A percentile compares a stretch with the other conserved stretches of the same genome.
Evolutionary conservation across 2,113 vertebrate genomes (phyloP).

Genomic region (Corythornis madagascariensis): DNA sequence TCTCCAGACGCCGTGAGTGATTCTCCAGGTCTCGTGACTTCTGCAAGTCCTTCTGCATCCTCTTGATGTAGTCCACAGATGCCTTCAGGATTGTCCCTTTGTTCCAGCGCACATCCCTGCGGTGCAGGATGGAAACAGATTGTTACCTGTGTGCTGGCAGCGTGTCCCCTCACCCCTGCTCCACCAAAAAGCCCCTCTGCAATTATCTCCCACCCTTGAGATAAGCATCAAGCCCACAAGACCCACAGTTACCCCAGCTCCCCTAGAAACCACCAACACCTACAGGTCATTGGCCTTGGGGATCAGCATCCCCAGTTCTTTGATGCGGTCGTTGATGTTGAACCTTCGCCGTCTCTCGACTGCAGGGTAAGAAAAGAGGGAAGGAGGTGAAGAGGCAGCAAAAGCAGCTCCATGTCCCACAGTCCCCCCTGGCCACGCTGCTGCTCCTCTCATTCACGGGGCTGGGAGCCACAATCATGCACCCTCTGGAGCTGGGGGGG

Average conservation of each 20-base stretch:
- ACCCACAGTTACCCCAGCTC: not conserved
- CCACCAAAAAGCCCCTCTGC: not conserved
- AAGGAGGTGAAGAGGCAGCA: not conserved
- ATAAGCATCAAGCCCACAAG: fast-evolving
- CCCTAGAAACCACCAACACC: conserved; percentile 20
- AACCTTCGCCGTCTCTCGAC: conserved; percentile 94
- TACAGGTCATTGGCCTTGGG: conserved; percentile 97
- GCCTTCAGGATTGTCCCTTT: conserved; percentile 97
- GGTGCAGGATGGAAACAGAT: not conserved
- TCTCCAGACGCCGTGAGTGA: conserved; percentile 93
- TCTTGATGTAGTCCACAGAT: conserved; percentile 96
- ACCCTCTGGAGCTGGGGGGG: fast-evolving
- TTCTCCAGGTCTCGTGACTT: conserved; percentile 92
- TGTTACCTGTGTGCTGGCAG: not conserved
- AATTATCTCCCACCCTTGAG: fast-evolving
- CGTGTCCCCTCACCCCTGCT: fast-evolving
- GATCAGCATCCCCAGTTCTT: conserved; percentile 96
- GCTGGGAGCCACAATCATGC: fast-evolving
- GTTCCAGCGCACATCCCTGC: conserved; percentile 97
- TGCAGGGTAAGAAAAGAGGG: not conserved
- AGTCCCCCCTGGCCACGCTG: fast-evolving
- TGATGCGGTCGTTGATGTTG: conserved; percentile 99
- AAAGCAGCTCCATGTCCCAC: not conserved
- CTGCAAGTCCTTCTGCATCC: conserved; percentile 96
- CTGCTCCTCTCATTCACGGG: fast-evolving